Evolutionary conservation across 2,888 invertebrate genomes (phyloP), one percentile per base, ranked within the genome.

Genomic region (Gasteruption jaculator): DNA sequence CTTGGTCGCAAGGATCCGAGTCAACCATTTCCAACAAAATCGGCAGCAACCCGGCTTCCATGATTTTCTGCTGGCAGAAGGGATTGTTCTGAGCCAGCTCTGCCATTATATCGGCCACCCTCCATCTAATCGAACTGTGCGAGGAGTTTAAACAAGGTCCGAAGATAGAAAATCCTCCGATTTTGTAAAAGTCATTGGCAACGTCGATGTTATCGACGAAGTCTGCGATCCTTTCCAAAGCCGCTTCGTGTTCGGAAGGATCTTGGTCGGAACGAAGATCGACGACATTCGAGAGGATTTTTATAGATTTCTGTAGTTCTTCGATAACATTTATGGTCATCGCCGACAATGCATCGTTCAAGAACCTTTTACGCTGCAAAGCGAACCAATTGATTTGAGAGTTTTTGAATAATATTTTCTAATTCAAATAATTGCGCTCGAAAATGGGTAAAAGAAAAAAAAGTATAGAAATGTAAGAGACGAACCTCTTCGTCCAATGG

Each of bases 71-170:
- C 67, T 94, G 93, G 56, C 89, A 89, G 62, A 78, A 85, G 0
- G 84, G 81, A 72, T 93, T 92, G 71, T 93, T 91, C 71, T 94
- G 93, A 22, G 85, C 82, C 42, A 91, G 67, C 56, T 85, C 85
- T 0, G 85, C 91, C 3, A 93, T 73, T 10, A 91, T 71, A 19
- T 81, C 77, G 8, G 85, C 82, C 2, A 84, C 78, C 25, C 74
- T 71, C 45, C 79, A 75, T 22, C 86, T 75, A 0, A 93, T 73
- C 12, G 77, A 73, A 0, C 75, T 67, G 52, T 84, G 79, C 4
- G 74, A 70, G 18, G 81, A 80, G 46, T 79, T 75, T 19, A 88
- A 72, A 59, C 86, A 83, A 0, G 81, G 73, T 0, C 79, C 75
- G 41, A 92, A 77, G n/a, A 87, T 75, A 0, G 78, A 72, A 50